A percentile compares a stretch with the other conserved stretches of the same genome.
Evolutionary conservation across 2,797 vertebrate genomes (phyloP).

Genomic region (Diplodus sargus): DNA sequence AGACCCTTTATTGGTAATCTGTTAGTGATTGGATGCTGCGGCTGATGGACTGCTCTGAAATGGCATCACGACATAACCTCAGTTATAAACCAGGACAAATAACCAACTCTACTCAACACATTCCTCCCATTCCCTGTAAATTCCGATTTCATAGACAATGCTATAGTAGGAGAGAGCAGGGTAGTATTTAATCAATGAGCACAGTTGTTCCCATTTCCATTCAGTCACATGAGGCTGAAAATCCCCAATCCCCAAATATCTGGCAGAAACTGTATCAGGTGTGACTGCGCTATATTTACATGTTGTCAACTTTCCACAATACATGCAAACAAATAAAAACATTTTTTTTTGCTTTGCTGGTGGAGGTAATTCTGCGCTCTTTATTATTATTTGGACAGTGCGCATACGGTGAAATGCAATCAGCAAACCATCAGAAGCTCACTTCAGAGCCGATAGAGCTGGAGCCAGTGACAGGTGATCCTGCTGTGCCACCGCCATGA

Average conservation of each 20-base stretch:
- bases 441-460: not conserved
- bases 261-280: too few species aligned
- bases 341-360: not conserved
- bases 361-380: not conserved
- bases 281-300: not conserved
- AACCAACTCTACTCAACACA: not conserved
- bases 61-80: not conserved
- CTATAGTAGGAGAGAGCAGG: too few species aligned
- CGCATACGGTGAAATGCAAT: not conserved
- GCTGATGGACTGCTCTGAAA: slow-evolving; percentile 3
- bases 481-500: not conserved
- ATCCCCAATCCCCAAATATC: too few species aligned
- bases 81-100: not conserved
- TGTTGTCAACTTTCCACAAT: not conserved
- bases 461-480: slow-evolving; percentile 20
- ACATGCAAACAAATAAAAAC: too few species aligned
- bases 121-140: not conserved
- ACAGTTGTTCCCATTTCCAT: not conserved
- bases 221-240: not conserved
- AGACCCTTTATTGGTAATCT: slow-evolving; percentile 5
- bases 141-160: too few species aligned
- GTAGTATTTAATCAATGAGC: too few species aligned
- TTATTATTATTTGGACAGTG: not conserved
- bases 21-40: not conserved
- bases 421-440: not conserved